A percentile compares a stretch with the other conserved stretches of the same genome.
These are phyloP conservation scores for Hiodon tergisus DNA, from an alignment of 2,113 vertebrate species.

Conservation along the genomic window DNA sequence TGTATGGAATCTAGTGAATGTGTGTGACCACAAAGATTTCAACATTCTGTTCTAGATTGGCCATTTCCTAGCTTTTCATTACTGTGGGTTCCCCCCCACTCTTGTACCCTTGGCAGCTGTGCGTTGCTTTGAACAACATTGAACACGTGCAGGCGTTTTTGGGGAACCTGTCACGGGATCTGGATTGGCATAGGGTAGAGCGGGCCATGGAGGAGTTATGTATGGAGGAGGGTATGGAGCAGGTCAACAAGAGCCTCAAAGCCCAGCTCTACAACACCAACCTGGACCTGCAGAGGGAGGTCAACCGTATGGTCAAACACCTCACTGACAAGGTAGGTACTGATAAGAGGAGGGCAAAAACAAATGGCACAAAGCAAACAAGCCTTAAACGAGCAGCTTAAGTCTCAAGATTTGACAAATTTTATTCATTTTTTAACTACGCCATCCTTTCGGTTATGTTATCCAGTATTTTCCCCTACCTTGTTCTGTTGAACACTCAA, in stretches of 20 bases:
- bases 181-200: conserved; percentile 69
- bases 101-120: conserved; percentile 58
- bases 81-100: conserved; percentile 32
- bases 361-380: not conserved
- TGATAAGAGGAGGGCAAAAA: not conserved
- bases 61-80: no score
- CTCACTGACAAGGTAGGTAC: conserved; percentile 75
- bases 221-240: conserved; percentile 67
- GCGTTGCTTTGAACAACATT: conserved; percentile 71
- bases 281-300: conserved; percentile 73
- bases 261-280: conserved; percentile 73
- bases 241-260: conserved; percentile 70
- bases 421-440: no score
- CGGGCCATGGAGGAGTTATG: conserved; percentile 61
- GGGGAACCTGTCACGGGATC: conserved; percentile 61
- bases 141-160: conserved; percentile 71
- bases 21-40: no score
- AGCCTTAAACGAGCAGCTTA: not conserved
- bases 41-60: no score
- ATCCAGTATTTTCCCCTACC: no score
- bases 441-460: no score
- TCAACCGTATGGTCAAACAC: conserved; percentile 67
- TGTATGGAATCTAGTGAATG: not conserved
- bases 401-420: no score
- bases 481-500: no score